phyloP scores from a whole-genome alignment of 2,797 vertebrate species.

The Hephaestus fuliginosus region DNA sequence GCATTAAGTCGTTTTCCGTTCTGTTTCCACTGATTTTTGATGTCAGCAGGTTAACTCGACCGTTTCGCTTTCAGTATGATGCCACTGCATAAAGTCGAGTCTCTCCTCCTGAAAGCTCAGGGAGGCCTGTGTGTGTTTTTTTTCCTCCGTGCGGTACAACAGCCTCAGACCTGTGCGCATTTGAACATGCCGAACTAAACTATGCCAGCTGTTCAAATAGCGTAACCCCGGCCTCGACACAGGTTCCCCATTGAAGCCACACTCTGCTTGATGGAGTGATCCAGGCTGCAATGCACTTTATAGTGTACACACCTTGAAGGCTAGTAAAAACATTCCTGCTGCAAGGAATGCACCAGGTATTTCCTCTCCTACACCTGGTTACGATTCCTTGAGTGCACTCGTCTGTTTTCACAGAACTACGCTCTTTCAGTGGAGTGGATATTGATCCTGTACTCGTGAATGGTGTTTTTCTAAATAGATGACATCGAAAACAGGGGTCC shows the following conservation, averaged over 20 bases:
- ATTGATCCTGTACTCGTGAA: slow-evolving; percentile 66
- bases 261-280: slow-evolving; percentile 80
- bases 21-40: slow-evolving; percentile 34
- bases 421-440: slow-evolving; percentile 60
- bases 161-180: slow-evolving; percentile 77
- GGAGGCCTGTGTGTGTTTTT: slow-evolving; percentile 61
- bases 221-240: slow-evolving; percentile 71
- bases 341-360: slow-evolving; percentile 83
- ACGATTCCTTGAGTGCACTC: slow-evolving; percentile 78
- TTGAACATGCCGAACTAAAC: slow-evolving; percentile 84
- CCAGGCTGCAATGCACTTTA: slow-evolving; percentile 82
- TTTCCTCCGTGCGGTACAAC: slow-evolving; percentile 60
- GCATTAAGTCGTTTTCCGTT: slow-evolving; percentile 3
- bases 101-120: slow-evolving; percentile 56
- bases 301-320: slow-evolving; percentile 82
- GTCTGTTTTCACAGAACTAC: slow-evolving; percentile 72
- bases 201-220: slow-evolving; percentile 88
- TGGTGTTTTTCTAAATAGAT: slow-evolving; percentile 64
- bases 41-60: slow-evolving; percentile 47
- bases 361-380: slow-evolving; percentile 84
- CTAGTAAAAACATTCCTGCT: slow-evolving; percentile 86
- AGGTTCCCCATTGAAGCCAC: slow-evolving; percentile 83
- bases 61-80: slow-evolving; percentile 44
- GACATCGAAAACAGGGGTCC: slow-evolving; percentile 47
- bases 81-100: slow-evolving; percentile 63